Evolutionary conservation across 2,888 invertebrate species (phyloP).

Genomic region (Arctia plantaginis): DNA sequence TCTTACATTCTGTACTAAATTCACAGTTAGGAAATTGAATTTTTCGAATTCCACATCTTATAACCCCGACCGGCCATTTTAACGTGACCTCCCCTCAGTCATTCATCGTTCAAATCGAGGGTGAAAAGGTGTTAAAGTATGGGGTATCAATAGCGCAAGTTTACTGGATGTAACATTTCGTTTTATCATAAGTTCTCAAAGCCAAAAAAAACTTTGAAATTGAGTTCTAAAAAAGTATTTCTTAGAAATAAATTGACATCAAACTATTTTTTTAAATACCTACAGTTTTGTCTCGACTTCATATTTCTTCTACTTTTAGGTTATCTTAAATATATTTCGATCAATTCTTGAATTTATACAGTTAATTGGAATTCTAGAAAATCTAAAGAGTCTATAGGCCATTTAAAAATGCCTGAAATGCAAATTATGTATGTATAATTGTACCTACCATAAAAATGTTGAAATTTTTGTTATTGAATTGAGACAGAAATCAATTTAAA

Average conservation of each 20-base stretch:
- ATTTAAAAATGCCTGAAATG: background rate
- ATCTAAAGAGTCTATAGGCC: background rate
- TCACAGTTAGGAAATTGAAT: slow-evolving; percentile 83
- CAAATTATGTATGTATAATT: too few relatives aligned
- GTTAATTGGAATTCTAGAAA: background rate
- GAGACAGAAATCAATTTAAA: too few relatives aligned
- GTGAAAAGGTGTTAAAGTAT: slow-evolving; percentile 51
- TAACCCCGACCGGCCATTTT: slow-evolving; percentile 52
- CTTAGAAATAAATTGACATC: background rate
- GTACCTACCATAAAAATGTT: too few relatives aligned
- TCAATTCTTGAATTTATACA: background rate
- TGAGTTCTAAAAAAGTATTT: background rate
- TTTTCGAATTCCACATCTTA: slow-evolving; percentile 79
- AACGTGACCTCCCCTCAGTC: slow-evolving; percentile 55
- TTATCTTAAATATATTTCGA: background rate
- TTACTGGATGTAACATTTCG: slow-evolving; percentile 52
- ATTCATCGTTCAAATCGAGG: slow-evolving; percentile 34
- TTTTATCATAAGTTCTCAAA: slow-evolving; percentile 50
- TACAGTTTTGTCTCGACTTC: background rate
- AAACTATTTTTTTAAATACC: background rate
- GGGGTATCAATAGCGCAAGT: slow-evolving; percentile 54
- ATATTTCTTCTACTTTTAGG: background rate
- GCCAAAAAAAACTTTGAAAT: background rate
- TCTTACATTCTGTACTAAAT: slow-evolving; percentile 79
- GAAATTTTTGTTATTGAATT: too few relatives aligned